These are phyloP conservation scores for Leptinotarsa juncta DNA, from an alignment of 2,888 invertebrate genomes.

Conservation along the genomic window DNA sequence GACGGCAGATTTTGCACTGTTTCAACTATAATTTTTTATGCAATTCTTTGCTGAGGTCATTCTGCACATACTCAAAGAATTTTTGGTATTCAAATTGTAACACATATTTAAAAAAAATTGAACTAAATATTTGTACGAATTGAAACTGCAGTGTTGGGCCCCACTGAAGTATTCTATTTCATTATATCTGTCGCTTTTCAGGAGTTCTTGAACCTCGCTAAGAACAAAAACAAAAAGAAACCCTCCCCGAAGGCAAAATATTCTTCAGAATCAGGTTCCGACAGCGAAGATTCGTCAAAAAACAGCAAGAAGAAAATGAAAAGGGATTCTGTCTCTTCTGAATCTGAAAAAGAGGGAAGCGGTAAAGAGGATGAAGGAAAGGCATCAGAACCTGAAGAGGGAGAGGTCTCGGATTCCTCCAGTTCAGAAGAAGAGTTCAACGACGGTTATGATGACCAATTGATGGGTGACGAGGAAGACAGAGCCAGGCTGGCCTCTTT, in stretches of 20 bases:
- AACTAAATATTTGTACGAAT: no score
- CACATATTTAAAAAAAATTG: no score
- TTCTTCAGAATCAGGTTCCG: constrained; percentile 61
- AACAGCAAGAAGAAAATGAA: constrained; percentile 57
- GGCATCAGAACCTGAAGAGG: constrained; percentile 86
- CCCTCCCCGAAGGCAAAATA: constrained; percentile 63
- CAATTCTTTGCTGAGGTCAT: no score
- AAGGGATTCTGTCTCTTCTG: constrained; percentile 56
- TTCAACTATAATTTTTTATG: no score
- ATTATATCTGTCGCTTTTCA: constrained; percentile 57
- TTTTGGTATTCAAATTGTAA: no score
- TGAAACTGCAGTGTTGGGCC: no score
- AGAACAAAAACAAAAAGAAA: constrained; percentile 78
- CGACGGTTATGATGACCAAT: constrained; percentile 96
- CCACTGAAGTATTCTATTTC: no score
- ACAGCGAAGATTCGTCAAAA: constrained; percentile 60
- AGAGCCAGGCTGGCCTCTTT: constrained; percentile 88
- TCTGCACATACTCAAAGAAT: no score
- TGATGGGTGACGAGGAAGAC: constrained; percentile 98
- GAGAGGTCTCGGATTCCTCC: constrained; percentile 82
- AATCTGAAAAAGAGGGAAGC: constrained; percentile 66
- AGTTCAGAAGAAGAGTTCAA: constrained; percentile 89
- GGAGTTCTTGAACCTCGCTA: constrained; percentile 85
- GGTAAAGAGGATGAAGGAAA: constrained; percentile 58
- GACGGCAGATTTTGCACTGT: no score